Conservation (phyloP, 1,140 invertebrate species). For the Drosophila elegans region DNA sequence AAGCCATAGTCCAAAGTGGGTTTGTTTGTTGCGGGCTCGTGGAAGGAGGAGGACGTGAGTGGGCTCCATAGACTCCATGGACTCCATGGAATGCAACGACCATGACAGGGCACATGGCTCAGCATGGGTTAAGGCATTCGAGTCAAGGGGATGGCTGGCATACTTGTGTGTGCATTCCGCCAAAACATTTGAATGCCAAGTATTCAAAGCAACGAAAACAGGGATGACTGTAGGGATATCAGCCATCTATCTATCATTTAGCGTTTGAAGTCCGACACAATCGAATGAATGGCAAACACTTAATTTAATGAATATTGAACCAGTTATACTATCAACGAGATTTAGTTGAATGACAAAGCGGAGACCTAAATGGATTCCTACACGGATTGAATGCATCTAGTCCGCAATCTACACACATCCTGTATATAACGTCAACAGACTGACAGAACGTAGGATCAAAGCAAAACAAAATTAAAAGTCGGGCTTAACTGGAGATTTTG, state of each 20-base stretch:
- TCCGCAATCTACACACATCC: constrained; percentile 18
- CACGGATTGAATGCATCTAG: constrained; percentile 3
- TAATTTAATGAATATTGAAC: constrained; percentile 53
- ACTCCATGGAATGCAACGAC: constrained; percentile 46
- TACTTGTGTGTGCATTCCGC: constrained; percentile 38
- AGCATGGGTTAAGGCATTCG: constrained; percentile 29
- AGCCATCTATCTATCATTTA: constrained; percentile 44
- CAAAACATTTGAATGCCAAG: constrained; percentile 61
- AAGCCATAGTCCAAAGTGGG: constrained; percentile 44
- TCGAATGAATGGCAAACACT: constrained; percentile 37
- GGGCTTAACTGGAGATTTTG: background rate
- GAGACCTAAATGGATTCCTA: constrained; percentile 27
- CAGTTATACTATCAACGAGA: constrained; percentile 51
- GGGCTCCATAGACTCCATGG: constrained; percentile 29
- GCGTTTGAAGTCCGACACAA: constrained; percentile 33
- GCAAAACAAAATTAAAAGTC: constrained; percentile 9
- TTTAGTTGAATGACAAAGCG: constrained; percentile 41
- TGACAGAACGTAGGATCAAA: constrained; percentile 26
- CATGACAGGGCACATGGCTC: constrained; percentile 44
- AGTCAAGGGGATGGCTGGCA: constrained; percentile 34
- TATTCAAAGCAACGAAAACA: constrained; percentile 39
- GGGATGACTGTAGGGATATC: constrained; percentile 21
- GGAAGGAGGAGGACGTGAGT: constrained; percentile 26
- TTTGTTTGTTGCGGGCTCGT: constrained; percentile 34
- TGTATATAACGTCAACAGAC: constrained; percentile 13